Evolutionary conservation across 2,888 invertebrate species (phyloP).

Genomic region (Cartodere bifasciata): DNA sequence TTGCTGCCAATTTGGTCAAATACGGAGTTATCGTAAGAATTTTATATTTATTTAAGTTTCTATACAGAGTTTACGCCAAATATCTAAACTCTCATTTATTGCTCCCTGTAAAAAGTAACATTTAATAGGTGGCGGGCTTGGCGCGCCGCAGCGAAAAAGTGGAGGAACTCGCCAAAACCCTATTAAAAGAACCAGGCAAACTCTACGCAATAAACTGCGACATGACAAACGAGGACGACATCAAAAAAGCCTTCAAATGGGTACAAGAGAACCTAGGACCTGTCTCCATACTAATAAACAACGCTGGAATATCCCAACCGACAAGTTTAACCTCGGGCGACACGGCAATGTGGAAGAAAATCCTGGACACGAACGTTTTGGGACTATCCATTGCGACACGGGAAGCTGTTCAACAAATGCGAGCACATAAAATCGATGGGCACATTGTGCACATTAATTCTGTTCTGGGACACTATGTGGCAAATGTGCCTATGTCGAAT

Average conservation of each 20-base stretch:
- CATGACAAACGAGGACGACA: slow-evolving; percentile 13
- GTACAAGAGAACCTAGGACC: slow-evolving; percentile 14
- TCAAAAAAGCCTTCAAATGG: slow-evolving; percentile 14
- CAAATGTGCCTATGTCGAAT: slow-evolving; percentile 18
- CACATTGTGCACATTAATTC: slow-evolving; percentile 24
- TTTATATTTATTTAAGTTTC: too few species aligned
- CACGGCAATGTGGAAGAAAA: slow-evolving; percentile 16
- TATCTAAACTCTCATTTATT: too few species aligned
- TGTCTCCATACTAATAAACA: slow-evolving; percentile 15
- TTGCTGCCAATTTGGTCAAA: slow-evolving; percentile 34
- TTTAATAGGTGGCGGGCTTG: slow-evolving; percentile 23
- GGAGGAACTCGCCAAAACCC: slow-evolving; percentile 13
- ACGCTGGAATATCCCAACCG: slow-evolving; percentile 12
- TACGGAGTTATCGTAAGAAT: slow-evolving; percentile 38
- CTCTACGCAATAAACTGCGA: slow-evolving; percentile 11
- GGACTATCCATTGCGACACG: slow-evolving; percentile 19
- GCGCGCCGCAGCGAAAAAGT: slow-evolving; percentile 19
- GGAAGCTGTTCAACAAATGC: slow-evolving; percentile 20
- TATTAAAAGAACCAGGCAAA: slow-evolving; percentile 8
- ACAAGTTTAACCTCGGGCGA: slow-evolving; percentile 16
- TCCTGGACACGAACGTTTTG: slow-evolving; percentile 21
- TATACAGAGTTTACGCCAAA: too few species aligned
- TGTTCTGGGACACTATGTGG: slow-evolving; percentile 21
- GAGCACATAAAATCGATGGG: slow-evolving; percentile 16
- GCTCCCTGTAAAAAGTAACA: too few species aligned